Base-by-base conservation (phyloP, 2,888 invertebrate genomes). In the Lithophane ornitopus region DNA sequence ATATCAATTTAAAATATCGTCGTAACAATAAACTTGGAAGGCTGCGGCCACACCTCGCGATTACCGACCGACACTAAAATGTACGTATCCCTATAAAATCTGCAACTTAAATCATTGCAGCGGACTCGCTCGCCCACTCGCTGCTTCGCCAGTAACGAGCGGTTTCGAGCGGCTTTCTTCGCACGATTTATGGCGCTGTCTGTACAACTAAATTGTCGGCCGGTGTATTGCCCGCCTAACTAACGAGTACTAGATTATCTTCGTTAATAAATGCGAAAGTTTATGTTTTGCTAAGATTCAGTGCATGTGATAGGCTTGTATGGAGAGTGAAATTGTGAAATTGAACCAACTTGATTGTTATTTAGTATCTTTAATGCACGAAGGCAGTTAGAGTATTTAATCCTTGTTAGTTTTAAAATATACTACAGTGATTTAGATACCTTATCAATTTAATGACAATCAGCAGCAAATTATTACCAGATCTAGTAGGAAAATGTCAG, bases 261-360 rank as follows among this genome's bases (percentile, higher is more conserved):
- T 82, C 75, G 80, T 81, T 86, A 86, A 80, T 87, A 80, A 85
- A 81, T 86, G 80, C 80, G 87, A 87, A 86, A 87, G 86, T 87
- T 83, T 85, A 81, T 74, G 78, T 81, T 84, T 84, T 74, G 65
- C 67, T 76, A 39, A 78, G 77, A 80, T 79, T 66, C 62, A 77
- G 75, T 69, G 69, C 70, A 78, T 67, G 63, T 52, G 80, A 84
- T 84, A 80, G 70, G 72, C 61, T 69, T 63, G 44, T 70, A 72
- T 59, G 67, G 67, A 68, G 3, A 81, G 62, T 28, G 56, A 68
- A 70, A 74, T 80, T 79, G 68, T 70, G 65, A 67, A 65, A 76
- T 52, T 65, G 58, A 54, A 65, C 12, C 26, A 14, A 52, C n/a
- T 61, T 34, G 9, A 34, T 63, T 26, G 28, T 49, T 41, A 54